Evolutionary conservation across 2,888 invertebrate species (phyloP).

Genomic region (Sphinx pinastri): DNA sequence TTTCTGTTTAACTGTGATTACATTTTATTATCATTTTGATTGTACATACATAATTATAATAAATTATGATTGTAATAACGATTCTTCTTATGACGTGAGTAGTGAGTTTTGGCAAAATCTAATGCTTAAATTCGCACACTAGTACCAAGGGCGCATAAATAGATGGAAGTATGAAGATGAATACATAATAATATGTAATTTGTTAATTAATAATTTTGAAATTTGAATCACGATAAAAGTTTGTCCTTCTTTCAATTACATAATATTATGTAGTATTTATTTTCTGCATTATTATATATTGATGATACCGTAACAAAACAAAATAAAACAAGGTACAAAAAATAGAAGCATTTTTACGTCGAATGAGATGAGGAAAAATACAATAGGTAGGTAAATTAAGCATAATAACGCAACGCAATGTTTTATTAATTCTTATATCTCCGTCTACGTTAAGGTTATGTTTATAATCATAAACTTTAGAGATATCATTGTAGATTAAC

Average conservation of each 20-base stretch:
- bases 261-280: too few species aligned
- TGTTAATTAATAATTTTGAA: background rate
- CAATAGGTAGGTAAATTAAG: background rate
- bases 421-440: conserved; percentile 8
- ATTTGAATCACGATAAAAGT: too few species aligned
- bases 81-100: too few species aligned
- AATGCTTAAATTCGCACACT: conserved; percentile 43
- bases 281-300: too few species aligned
- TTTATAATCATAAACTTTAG: conserved; percentile 28
- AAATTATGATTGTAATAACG: too few species aligned
- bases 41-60: background rate
- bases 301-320: background rate
- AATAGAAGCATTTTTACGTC: background rate
- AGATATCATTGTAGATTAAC: conserved; percentile 32
- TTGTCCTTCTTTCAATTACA: too few species aligned
- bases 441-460: conserved; percentile 1
- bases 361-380: background rate
- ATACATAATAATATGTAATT: background rate
- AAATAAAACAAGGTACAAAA: background rate
- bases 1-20: too few species aligned
- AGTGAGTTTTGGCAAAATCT: conserved; percentile 6
- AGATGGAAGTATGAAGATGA: conserved; percentile 21
- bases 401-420: background rate
- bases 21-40: background rate
- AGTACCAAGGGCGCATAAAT: conserved; percentile 47